phyloP scores from a whole-genome alignment of 2,888 invertebrate species.

The Cyaniris semiargus region DNA sequence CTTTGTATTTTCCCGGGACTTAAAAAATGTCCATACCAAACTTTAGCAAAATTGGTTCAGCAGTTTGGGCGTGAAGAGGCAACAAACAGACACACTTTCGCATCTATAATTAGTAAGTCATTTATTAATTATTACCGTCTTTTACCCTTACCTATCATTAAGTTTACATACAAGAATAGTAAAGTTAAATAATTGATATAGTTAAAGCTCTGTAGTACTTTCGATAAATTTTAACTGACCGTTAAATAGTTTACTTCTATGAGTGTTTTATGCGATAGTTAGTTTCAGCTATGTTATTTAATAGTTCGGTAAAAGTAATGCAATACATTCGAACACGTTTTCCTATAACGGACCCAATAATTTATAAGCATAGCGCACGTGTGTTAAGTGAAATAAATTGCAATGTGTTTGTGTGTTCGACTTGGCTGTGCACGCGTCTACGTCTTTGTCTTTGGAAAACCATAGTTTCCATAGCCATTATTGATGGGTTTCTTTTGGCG shows the following conservation, averaged over 20 bases:
- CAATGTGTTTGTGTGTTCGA: constrained; percentile 9
- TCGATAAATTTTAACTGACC: neutral
- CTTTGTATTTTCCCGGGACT: too few species aligned
- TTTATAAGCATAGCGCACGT: constrained; percentile 26
- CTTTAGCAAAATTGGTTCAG: too few species aligned
- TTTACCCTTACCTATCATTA: neutral
- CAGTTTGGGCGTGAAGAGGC: too few species aligned
- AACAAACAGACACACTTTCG: too few species aligned
- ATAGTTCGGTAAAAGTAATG: constrained; percentile 25
- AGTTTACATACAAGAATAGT: neutral
- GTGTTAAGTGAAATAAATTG: constrained; percentile 25
- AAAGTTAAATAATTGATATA: neutral
- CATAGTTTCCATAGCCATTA: too few species aligned
- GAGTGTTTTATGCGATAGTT: neutral
- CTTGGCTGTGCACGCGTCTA: neutral
- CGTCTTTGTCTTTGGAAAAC: neutral
- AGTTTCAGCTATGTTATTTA: constrained; percentile 11
- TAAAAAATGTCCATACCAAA: too few species aligned
- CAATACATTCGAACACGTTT: constrained; percentile 28
- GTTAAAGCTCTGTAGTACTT: neutral
- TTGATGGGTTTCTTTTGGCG: too few species aligned
- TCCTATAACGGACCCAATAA: constrained; percentile 29
- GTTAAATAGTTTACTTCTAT: constrained; percentile 4
- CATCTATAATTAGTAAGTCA: too few species aligned
- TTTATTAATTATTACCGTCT: neutral